Conservation (phyloP, 2,113 vertebrate species). For the Siniperca chuatsi region DNA sequence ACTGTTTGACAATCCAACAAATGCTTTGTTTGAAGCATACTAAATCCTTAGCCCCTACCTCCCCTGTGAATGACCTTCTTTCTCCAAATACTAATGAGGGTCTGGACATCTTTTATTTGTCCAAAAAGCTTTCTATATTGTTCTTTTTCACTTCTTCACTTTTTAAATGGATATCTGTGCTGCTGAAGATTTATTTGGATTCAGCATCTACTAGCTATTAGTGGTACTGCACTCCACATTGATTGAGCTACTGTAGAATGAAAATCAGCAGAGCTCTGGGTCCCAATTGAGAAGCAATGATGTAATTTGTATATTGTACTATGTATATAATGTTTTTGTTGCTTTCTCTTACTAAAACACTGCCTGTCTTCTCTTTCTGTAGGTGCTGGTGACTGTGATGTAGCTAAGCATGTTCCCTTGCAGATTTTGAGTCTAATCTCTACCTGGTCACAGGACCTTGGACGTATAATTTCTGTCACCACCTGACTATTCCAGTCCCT, state of each 20-base stretch:
- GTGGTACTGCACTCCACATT: background rate
- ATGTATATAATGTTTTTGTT: background rate
- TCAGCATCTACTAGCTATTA: background rate
- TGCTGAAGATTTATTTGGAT: background rate
- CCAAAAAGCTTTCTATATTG: background rate
- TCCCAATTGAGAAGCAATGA: background rate
- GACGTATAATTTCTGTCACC: slow-evolving; percentile 21
- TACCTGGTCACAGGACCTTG: slow-evolving; percentile 32
- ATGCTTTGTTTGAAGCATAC: too few species aligned
- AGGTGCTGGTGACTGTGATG: slow-evolving; percentile 51
- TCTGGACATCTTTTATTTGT: background rate
- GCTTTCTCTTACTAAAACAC: background rate
- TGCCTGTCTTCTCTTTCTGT: slow-evolving; percentile 19
- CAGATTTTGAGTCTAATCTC: slow-evolving; percentile 14
- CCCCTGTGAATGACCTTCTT: background rate
- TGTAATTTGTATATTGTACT: background rate
- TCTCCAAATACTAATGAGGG: background rate
- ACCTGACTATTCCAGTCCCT: background rate
- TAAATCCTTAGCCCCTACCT: too few species aligned
- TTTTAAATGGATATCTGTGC: background rate
- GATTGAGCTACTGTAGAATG: background rate
- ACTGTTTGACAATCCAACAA: too few species aligned
- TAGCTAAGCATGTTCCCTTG: slow-evolving; percentile 24
- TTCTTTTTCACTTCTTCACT: background rate
- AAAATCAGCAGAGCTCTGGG: too few species aligned